Percentiles rank a stretch among this genome's conserved stretches.
phyloP scores from a whole-genome alignment of 53 echinoderm and acorn worm species.

The Stichopus horrens region DNA sequence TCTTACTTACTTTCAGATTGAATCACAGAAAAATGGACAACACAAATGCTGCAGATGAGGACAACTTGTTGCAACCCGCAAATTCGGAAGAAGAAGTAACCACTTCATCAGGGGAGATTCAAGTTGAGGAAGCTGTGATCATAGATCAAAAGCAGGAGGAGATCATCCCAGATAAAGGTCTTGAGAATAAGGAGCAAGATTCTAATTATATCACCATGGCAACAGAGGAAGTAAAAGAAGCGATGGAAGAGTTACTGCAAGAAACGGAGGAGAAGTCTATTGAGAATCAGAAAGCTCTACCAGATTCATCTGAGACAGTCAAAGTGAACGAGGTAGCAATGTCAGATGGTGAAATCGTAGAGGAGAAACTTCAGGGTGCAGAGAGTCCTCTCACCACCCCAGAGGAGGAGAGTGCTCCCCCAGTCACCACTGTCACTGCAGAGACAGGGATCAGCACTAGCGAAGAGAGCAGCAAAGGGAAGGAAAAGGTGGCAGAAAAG shows the following conservation, averaged over 20 bases:
- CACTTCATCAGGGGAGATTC: not conserved
- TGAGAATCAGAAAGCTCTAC: not conserved
- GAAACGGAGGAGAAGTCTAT: not conserved
- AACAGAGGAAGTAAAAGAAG: conserved; percentile 26
- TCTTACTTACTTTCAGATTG: not conserved
- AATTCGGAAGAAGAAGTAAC: not conserved
- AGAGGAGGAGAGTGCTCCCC: conserved; percentile 32
- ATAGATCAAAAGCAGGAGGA: not conserved
- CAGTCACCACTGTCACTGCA: not conserved
- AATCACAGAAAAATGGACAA: conserved; percentile 4
- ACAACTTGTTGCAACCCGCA: conserved; percentile 10
- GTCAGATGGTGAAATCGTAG: conserved; percentile 23
- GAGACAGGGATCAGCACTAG: conserved; percentile 2
- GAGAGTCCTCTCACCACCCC: conserved; percentile 45
- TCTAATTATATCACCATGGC: not conserved
- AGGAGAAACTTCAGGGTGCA: conserved; percentile 26
- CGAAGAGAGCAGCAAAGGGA: conserved; percentile 14
- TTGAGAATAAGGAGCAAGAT: conserved; percentile 18
- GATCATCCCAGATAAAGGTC: not conserved
- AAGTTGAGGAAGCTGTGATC: not conserved
- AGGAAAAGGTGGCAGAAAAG: not conserved
- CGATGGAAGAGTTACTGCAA: not conserved
- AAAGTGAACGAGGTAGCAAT: conserved; percentile 26
- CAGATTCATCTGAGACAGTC: conserved; percentile 8
- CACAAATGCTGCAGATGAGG: conserved; percentile 4